Evolutionary conservation across 2,113 vertebrate genomes (phyloP), one percentile per base, ranked within the genome.

Genomic region (Natator depressus): DNA sequence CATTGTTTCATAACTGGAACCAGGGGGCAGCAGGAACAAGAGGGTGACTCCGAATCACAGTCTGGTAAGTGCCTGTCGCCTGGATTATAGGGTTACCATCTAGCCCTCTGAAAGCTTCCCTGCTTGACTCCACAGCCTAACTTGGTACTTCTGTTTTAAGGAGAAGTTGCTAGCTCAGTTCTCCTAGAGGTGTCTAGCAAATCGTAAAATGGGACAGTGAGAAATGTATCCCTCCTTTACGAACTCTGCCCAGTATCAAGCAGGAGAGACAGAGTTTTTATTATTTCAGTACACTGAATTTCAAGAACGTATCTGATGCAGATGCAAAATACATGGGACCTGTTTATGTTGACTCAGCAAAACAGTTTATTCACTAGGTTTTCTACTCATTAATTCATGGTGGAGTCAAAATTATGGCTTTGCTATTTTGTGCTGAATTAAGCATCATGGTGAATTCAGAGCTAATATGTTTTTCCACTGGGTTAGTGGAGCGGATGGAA

Each of bases 201-300:
- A 31, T 24, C 19, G 16, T 50, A 35, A 54, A 80, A 1, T 16
- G 55, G 5, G 14, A 9, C 65, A 14, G 17, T 65, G 51, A 88
- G 51, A 76, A 72, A 31, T 54, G 53, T 20, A 19, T 50, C 6
- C n/a, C 53, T 85, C 50, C 72, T 89, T 88, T 2, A 46, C 25
- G 75, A 80, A 10, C 24, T 35, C 65, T 65, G 0, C 14, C 13
- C 51, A 53, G 42, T 82, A 82, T 1, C 0, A 81, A 88, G 35
- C 24, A 6, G 1, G 80, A 80, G 31, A 81, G 84, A 46, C 93
- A 75, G 47, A 85, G 47, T 79, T 54, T 3, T 24, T 82, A 1
- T 82, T 86, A 84, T 27, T 51, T 16, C 54, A 51, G 7, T 4
- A 72, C 65, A 38, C n/a, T 72, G 65, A 72, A 72, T 72, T 20